A percentile compares a stretch with the other conserved stretches of the same genome.
Conservation (phyloP, 1,140 invertebrate genomes). For the Paraescarpia echinospica region DNA sequence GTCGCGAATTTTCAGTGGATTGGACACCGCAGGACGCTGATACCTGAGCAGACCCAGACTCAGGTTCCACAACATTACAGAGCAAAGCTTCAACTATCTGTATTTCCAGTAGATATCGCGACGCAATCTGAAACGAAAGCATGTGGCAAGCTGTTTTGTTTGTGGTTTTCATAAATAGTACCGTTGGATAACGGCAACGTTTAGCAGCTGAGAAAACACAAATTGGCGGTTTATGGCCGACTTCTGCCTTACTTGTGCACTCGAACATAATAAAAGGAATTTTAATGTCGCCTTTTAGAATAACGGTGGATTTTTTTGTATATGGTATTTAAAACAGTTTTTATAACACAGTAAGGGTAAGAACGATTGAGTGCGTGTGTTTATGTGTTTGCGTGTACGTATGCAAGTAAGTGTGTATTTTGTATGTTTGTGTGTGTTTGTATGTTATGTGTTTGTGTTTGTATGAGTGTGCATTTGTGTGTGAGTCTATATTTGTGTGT, state of each 20-base stretch:
- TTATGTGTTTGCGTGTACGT: no score
- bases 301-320: not conserved
- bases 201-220: not conserved
- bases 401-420: no score
- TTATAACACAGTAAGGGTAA: no score
- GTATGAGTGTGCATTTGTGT: not conserved
- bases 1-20: not conserved
- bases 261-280: not conserved
- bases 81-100: not conserved
- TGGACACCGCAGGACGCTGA: not conserved
- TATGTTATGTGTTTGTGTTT: no score
- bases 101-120: constrained; percentile 1
- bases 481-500: not conserved
- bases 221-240: not conserved
- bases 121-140: not conserved
- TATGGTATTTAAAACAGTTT: no score
- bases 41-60: not conserved
- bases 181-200: not conserved
- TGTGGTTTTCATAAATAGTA: not conserved
- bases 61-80: not conserved
- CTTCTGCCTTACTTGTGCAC: not conserved
- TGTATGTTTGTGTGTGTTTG: no score
- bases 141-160: constrained; percentile 10
- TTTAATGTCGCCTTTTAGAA: not conserved
- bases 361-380: no score